Conservation (phyloP, 2,797 vertebrate species). For the Melanogrammus aeglefinus region DNA sequence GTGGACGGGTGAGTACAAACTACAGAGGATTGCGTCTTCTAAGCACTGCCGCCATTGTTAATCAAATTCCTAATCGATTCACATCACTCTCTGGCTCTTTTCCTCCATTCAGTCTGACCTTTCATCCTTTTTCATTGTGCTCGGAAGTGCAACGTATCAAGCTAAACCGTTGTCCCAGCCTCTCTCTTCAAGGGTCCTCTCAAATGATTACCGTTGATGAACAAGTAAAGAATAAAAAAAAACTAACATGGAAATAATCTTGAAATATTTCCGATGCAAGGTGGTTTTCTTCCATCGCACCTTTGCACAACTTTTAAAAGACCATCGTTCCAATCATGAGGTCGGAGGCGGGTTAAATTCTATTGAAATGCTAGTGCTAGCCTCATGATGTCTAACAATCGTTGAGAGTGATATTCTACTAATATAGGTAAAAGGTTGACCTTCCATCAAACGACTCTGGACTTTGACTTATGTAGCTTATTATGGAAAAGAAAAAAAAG, state of each 20-base stretch:
- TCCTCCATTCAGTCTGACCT: neutral
- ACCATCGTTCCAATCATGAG: neutral
- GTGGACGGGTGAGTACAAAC: slow-evolving; percentile 81
- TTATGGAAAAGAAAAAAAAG: neutral
- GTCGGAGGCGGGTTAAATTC: neutral
- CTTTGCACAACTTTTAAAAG: neutral
- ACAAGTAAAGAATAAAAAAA: neutral
- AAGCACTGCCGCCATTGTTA: neutral
- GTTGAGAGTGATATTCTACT: neutral
- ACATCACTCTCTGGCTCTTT: neutral
- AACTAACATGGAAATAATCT: neutral
- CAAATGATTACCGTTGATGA: neutral
- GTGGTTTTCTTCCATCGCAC: neutral
- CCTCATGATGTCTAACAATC: neutral
- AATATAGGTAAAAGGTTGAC: neutral
- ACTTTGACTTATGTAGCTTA: neutral
- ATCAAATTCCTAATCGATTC: neutral
- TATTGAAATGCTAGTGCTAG: neutral
- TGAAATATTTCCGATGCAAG: neutral
- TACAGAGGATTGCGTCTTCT: neutral
- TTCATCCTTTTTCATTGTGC: neutral
- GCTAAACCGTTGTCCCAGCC: neutral
- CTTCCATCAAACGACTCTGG: neutral
- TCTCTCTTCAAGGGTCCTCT: neutral
- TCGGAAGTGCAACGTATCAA: neutral